Evolutionary conservation across 1,140 invertebrate species (phyloP).

Genomic region (Drosophila sp.): DNA sequence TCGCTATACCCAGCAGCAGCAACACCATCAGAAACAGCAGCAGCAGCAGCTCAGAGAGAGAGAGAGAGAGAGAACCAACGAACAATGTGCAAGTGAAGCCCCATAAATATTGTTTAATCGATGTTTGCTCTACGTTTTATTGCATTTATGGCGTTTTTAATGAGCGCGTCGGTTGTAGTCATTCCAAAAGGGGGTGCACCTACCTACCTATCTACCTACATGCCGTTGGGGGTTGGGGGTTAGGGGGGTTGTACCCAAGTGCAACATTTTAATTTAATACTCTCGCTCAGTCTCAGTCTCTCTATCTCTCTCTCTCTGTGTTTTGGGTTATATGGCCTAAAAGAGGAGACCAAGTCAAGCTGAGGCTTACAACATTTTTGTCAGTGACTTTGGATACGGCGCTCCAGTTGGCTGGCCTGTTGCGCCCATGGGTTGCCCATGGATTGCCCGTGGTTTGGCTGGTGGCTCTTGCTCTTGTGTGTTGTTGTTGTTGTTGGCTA

Average conservation of each 20-base stretch:
- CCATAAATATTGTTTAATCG: constrained; percentile 83
- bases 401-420: constrained; percentile 38
- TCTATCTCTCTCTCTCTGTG: not conserved
- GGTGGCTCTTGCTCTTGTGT: not conserved
- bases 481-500: constrained; percentile 12
- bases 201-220: not conserved
- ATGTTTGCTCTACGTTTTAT: constrained; percentile 83
- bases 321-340: constrained; percentile 48
- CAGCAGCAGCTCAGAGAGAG: constrained; percentile 6
- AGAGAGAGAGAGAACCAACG: constrained; percentile 51
- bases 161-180: constrained; percentile 62
- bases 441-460: not conserved
- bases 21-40: not conserved
- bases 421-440: constrained; percentile 15
- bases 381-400: constrained; percentile 78
- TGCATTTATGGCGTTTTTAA: constrained; percentile 83
- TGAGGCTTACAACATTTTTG: constrained; percentile 77
- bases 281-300: constrained; percentile 22
- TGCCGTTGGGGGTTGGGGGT: not conserved
- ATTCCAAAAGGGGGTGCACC: constrained; percentile 4
- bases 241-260: constrained; percentile 19
- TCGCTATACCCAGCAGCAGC: not conserved
- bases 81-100: constrained; percentile 82
- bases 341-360: constrained; percentile 50
- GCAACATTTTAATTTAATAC: constrained; percentile 83